Evolutionary conservation across 2,113 vertebrate genomes (phyloP).

Genomic region (Indicator indicator): DNA sequence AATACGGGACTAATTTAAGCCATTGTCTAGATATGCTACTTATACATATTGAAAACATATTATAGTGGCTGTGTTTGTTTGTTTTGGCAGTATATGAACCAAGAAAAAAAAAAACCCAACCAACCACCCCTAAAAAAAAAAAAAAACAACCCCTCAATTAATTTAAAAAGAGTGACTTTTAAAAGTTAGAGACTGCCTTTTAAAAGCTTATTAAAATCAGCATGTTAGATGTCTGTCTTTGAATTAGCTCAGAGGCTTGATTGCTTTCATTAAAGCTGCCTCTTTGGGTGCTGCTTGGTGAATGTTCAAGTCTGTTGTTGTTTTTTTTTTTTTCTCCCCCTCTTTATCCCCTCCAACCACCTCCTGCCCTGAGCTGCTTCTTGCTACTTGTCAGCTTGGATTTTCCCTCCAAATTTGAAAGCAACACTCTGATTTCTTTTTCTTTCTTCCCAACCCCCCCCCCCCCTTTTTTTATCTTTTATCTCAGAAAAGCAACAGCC

Average conservation of each 20-base stretch:
- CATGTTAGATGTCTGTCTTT: slow-evolving; percentile 73
- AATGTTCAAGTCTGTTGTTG: slow-evolving; percentile 23
- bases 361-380: background rate
- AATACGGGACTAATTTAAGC: slow-evolving; percentile 58
- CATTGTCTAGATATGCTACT: slow-evolving; percentile 46
- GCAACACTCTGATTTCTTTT: background rate
- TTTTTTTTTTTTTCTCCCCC: background rate
- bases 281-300: slow-evolving; percentile 68
- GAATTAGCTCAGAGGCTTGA: slow-evolving; percentile 76
- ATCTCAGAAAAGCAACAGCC: background rate
- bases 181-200: slow-evolving; percentile 81
- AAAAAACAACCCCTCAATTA: slow-evolving; percentile 11
- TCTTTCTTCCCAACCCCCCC: background rate
- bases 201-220: slow-evolving; percentile 82
- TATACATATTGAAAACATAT: slow-evolving; percentile 71
- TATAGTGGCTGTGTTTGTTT: slow-evolving; percentile 72
- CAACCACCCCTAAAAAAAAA: too few relatives aligned
- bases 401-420: slow-evolving; percentile 61
- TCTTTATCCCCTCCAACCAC: too few relatives aligned
- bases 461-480: too few relatives aligned
- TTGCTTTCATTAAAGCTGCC: slow-evolving; percentile 78
- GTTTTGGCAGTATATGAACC: slow-evolving; percentile 68
- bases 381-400: slow-evolving; percentile 63
- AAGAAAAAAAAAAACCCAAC: background rate
- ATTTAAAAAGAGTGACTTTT: slow-evolving; percentile 75